phyloP scores from a whole-genome alignment of 2,888 invertebrate species.

The Drosophila falleni region DNA sequence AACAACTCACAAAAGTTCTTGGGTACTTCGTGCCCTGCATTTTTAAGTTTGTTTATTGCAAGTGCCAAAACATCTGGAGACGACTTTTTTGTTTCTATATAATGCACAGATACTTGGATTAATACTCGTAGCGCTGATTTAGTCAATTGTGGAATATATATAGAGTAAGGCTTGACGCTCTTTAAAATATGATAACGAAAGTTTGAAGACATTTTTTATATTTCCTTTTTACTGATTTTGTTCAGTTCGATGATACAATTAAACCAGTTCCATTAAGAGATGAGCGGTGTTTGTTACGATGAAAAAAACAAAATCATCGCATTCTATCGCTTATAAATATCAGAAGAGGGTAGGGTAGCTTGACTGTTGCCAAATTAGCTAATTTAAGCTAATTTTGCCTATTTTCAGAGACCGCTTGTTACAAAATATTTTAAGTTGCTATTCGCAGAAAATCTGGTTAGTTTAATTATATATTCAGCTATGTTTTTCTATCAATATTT shows the following conservation, averaged over 20 bases:
- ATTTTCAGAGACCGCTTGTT: no score
- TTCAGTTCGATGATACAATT: constrained; percentile 7
- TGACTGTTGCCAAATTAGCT: no score
- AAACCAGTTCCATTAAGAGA: constrained; percentile 24
- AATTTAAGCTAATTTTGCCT: no score
- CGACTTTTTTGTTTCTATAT: constrained; percentile 84
- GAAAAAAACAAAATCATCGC: constrained; percentile 33
- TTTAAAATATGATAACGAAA: constrained; percentile 83
- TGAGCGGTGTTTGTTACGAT: background rate
- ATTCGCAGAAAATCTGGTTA: no score
- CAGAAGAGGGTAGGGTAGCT: no score
- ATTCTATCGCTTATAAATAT: background rate
- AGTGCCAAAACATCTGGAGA: constrained; percentile 84
- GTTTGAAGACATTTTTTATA: constrained; percentile 79
- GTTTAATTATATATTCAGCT: no score
- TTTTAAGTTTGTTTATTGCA: constrained; percentile 84
- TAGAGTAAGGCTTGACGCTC: constrained; percentile 82
- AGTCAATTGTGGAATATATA: constrained; percentile 83
- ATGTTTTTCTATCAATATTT: no score
- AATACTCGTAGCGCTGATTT: constrained; percentile 85
- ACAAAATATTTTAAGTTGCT: no score
- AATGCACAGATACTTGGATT: constrained; percentile 85
- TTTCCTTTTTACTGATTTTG: background rate
- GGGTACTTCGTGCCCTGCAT: constrained; percentile 85
- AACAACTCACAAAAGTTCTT: constrained; percentile 86